Base-by-base conservation (phyloP, 1,140 invertebrate genomes). In the Drosophila tsacasi region DNA sequence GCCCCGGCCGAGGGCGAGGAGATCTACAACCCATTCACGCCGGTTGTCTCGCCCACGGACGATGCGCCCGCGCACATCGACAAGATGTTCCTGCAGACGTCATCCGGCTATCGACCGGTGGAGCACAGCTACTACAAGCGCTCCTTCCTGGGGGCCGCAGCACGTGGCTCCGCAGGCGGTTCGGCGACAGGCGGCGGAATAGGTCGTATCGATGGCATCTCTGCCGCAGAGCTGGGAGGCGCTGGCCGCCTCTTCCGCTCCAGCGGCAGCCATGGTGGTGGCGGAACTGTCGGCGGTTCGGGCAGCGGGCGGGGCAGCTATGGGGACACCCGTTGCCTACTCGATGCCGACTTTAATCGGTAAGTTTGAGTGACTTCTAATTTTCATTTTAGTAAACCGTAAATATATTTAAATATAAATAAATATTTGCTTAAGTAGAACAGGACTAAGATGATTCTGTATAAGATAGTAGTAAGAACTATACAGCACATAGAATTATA, bases 11-110 rank as follows among this genome's bases (percentile, higher is more conserved):
- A 93, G 39, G 92, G 90, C 49, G 87, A 92, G 71, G 92, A 93
- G 76, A 93, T 93, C 79, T 93, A 93, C 76, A 93, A 93, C 84
- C 92, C 92, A 74, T 93, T 93, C 77, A 93, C 92, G 68, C 92
- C 92, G 62, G 92, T 93, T 54, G 91, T 93, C 66, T 93, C 92
- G 58, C 92, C 92, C 76, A 93, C 91, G 19, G 92, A 93, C 60
- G 92, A 92, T 82, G 83, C 87, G 77, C 87, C 90, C 76, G 83
- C 92, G 65, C 90, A 91, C 67, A 92, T 93, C 74, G 92, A 93
- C 62, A 93, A 93, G 85, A 93, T 93, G 91, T 93, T 93, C 73
- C 80, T 93, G 69, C 92, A 93, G 85, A 93, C 92, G 78, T 91
- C 92, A 80, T 92, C 92, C 54, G 92, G 92, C 54, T 93, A 93